Conservation (phyloP, 2,888 invertebrate species). For the Halocaridina rubra region DNA sequence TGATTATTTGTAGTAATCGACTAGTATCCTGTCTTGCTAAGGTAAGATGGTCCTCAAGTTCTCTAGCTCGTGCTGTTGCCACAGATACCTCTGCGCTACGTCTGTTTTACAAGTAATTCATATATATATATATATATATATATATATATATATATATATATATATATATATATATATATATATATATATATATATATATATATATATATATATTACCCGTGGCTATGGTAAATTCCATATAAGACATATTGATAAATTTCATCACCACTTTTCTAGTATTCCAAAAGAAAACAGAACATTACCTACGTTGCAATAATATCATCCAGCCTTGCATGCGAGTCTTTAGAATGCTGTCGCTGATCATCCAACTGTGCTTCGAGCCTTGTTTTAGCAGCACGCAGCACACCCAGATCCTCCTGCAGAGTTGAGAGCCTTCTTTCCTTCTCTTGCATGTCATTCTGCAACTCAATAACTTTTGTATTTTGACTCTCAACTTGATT, state of each 20-base stretch:
- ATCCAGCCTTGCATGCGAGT: slow-evolving; percentile 31
- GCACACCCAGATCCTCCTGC: slow-evolving; percentile 14
- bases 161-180: too few relatives aligned
- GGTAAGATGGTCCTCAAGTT: slow-evolving; percentile 33
- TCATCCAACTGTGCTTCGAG: slow-evolving; percentile 44
- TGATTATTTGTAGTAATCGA: slow-evolving; percentile 6
- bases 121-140: too few relatives aligned
- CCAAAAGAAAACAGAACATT: too few relatives aligned
- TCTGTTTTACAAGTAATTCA: background rate
- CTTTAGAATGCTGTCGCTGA: slow-evolving; percentile 28
- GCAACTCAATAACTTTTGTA: background rate
- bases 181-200: too few relatives aligned
- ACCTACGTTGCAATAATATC: slow-evolving; percentile 24
- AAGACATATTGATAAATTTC: too few relatives aligned
- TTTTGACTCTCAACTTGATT: background rate
- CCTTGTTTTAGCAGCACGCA: slow-evolving; percentile 4
- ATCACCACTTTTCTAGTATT: too few relatives aligned
- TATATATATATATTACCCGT: too few relatives aligned
- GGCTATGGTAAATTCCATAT: too few relatives aligned
- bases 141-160: too few relatives aligned
- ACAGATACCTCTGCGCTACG: slow-evolving; percentile 30
- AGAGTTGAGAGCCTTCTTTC: background rate
- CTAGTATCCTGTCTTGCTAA: slow-evolving; percentile 28
- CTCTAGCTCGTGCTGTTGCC: slow-evolving; percentile 14
- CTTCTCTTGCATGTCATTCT: slow-evolving; percentile 16